Percentiles rank a stretch among this genome's conserved stretches.
Conservation (phyloP, 2,888 invertebrate species). For the Baronia brevicornis region DNA sequence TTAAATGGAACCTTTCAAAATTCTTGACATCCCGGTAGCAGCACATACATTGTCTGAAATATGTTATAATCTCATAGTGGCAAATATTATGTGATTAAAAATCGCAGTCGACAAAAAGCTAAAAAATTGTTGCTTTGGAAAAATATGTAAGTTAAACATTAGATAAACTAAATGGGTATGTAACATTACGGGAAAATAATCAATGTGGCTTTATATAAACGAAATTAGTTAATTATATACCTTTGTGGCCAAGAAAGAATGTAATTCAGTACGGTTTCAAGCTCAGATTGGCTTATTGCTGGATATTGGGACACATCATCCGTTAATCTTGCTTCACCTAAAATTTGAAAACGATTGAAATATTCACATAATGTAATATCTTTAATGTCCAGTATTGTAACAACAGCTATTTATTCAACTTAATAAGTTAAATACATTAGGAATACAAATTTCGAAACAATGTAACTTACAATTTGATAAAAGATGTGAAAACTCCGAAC, state of each 20-base stretch:
- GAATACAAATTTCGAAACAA: slow-evolving; percentile 60
- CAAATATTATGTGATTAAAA: too few species aligned
- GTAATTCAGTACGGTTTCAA: slow-evolving; percentile 88
- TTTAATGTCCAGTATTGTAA: background rate
- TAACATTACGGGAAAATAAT: too few species aligned
- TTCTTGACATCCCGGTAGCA: slow-evolving; percentile 94
- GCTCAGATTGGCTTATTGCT: slow-evolving; percentile 84
- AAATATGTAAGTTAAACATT: too few species aligned
- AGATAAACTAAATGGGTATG: too few species aligned
- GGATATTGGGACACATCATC: slow-evolving; percentile 86
- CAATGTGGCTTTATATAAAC: too few species aligned
- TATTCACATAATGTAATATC: slow-evolving; percentile 11
- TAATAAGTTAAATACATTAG: slow-evolving; percentile 31
- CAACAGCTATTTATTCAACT: slow-evolving; percentile 13
- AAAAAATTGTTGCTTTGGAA: too few species aligned
- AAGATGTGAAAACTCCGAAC: slow-evolving; percentile 94
- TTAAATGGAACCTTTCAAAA: slow-evolving; percentile 91
- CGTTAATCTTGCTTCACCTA: slow-evolving; percentile 87
- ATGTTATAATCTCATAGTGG: slow-evolving; percentile 16
- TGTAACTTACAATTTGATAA: slow-evolving; percentile 80
- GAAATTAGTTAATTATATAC: slow-evolving; percentile 63
- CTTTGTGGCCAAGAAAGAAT: slow-evolving; percentile 93
- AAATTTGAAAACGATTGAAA: slow-evolving; percentile 58
- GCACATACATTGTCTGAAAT: slow-evolving; percentile 93
- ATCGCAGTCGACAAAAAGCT: too few species aligned